Base-by-base conservation (phyloP, 2,888 invertebrate genomes). In the Drosophila suboccidentalis region DNA sequence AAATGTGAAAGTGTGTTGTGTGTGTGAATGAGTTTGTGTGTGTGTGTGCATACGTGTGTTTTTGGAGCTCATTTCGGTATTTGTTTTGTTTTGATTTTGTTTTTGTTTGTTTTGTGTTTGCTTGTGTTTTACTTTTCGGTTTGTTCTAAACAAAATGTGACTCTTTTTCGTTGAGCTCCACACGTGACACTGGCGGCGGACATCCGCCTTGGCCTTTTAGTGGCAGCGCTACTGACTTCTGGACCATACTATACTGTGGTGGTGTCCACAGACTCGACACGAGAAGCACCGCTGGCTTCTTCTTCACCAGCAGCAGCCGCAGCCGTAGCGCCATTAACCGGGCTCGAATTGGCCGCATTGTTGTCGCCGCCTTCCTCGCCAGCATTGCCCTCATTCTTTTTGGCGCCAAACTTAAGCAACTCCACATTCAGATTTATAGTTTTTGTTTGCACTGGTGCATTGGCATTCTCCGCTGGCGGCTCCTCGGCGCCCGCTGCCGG, bases 241-340 rank as follows among this genome's bases (percentile, higher is more conserved):
- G 71, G 71, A 78, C 92, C 91, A 91, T 92, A 92, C 92, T 93
- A 92, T 90, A 92, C 93, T 78, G 92, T 91, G 80, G 92, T 92
- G 65, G 93, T 92, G 81, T 92, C 91, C 69, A 92, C 92, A 58
- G 92, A 90, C 81, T 92, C 92, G 73, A 92, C 91, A 74, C 92
- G 91, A 75, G 89, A 78, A 64, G 82, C 81, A 66, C 80, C 78
- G 39, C 78, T 82, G 13, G 11, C 57, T 15, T 80, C 88, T n/a
- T n/a, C n/a, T 32, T 62, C 76, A 34, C 70, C 77, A 44, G 73
- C 75, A 44, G 69, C 79, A 34, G 51, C 72, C 44, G 49, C 79
- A 34, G 51, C 72, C 47, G 49, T 9, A n/a, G 60, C 63, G 4
- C 78, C 91, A 39, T 78, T 80, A 43, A 73, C 53, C 44, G 78